A percentile compares a stretch with the other conserved stretches of the same genome.
Evolutionary conservation across 2,797 vertebrate genomes (phyloP).

Genomic region (Sebastiscus tertius): DNA sequence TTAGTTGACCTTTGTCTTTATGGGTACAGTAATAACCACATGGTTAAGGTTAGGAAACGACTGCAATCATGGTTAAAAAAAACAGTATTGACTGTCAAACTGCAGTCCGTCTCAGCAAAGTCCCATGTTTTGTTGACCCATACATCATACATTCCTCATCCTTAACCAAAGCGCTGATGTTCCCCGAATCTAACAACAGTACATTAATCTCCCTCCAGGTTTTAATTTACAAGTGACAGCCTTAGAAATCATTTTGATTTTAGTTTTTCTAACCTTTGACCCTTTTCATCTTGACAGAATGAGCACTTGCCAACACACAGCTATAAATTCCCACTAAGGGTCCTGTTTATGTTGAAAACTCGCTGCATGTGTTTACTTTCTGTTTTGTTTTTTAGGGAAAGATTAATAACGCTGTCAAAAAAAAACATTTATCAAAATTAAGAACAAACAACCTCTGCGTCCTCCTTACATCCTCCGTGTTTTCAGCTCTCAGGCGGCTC

Average conservation of each 20-base stretch:
- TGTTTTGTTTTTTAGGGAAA: background rate
- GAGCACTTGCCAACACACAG: background rate
- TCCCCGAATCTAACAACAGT: background rate
- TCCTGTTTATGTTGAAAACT: background rate
- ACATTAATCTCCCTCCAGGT: background rate
- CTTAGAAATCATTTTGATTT: background rate
- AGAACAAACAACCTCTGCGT: conserved; percentile 18
- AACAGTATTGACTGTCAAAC: background rate
- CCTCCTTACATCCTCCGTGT: conserved; percentile 27
- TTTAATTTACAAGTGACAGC: background rate
- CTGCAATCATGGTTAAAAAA: background rate
- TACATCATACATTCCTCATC: background rate
- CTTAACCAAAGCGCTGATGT: background rate
- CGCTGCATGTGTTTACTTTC: background rate
- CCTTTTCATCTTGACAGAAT: background rate
- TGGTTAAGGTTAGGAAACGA: background rate
- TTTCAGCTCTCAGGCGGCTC: conserved; percentile 26
- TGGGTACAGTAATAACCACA: background rate
- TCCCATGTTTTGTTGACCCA: too few relatives aligned
- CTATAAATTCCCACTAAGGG: background rate
- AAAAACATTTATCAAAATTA: conserved; percentile 12
- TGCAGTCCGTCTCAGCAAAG: too few relatives aligned
- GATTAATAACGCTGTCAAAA: conserved; percentile 32
- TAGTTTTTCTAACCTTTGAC: background rate
- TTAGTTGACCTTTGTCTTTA: background rate